Evolutionary conservation across 1,140 invertebrate species (phyloP), one percentile per base, ranked within the genome.

Genomic region (Trachelipus rathkii): DNA sequence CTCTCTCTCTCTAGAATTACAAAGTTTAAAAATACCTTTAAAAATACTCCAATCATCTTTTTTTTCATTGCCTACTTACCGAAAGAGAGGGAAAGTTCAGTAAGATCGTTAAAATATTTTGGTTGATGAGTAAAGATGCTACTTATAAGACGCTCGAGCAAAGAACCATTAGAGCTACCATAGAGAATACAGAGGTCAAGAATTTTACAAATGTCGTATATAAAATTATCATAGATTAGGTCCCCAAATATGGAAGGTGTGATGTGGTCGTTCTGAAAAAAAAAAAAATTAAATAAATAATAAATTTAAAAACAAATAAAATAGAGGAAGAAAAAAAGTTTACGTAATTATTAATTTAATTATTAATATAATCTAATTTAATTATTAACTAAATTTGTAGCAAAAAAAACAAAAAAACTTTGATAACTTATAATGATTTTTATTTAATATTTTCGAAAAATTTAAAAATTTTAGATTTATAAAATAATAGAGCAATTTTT

Each of bases 151-250:
- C 89, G 88, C 0, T 85, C 81, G 10, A 93, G 84, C 69, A 91
- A 84, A 46, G 86, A 83, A 6, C 83, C 79, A 83, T 94, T 93
- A 67, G 89, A 87, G 76, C 88, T 86, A 5, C 91, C 92, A 83
- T 92, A 93, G 6, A 92, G 84, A 71, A 91, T 87, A 84, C 91
- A 90, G 0, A 94, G 82, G 83, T 95, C 93, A 83, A 92, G 89
- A 77, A 95, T 85, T 80, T 93, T 89, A 15, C 93, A 92, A 77
- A 94, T 87, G 21, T 93, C 92, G 83, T 94, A 91, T 77, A 95
- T 86, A 84, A 90, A 93, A 80, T 93, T 91, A 44, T 92, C 87
- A 84, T 94, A 94, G 53, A 94, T 83, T 68, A 93, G 82, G n/a
- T 89, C 86, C 6, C 88, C 89, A 85, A 92, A 89, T 71, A 88